phyloP scores from a whole-genome alignment of 2,113 vertebrate species.

The Ellobius talpinus region DNA sequence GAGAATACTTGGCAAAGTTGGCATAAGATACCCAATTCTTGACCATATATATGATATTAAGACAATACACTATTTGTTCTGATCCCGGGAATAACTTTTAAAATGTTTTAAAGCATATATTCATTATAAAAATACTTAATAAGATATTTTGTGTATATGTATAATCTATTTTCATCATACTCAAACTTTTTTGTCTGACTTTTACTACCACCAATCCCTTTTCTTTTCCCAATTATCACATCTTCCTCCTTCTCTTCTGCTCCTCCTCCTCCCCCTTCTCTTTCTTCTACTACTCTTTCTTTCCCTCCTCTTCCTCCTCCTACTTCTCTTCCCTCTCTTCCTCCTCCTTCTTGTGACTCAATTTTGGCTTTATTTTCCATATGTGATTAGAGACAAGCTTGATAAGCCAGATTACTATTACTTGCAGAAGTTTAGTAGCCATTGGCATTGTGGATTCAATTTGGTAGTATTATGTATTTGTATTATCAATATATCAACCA shows the following conservation, averaged over 20 bases:
- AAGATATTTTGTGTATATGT: neutral
- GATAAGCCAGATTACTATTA: neutral
- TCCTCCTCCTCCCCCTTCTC: neutral
- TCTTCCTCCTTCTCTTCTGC: neutral
- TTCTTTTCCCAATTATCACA: neutral
- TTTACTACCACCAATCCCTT: neutral
- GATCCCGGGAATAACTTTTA: neutral
- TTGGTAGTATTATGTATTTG: neutral
- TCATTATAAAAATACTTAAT: neutral
- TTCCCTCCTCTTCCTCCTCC: neutral
- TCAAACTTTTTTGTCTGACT: neutral
- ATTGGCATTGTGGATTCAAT: neutral
- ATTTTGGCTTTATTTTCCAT: neutral
- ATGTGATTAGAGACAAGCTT: neutral
- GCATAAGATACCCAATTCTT: neutral
- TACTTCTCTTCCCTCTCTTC: neutral
- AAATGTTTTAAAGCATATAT: neutral
- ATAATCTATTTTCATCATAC: neutral
- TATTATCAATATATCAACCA: neutral
- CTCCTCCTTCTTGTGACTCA: neutral
- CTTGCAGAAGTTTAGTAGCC: neutral
- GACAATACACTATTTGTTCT: neutral
- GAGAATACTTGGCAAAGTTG: conserved; percentile 26
- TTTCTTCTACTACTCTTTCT: neutral
- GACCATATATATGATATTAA: neutral